These are phyloP conservation scores for Biston betularia DNA, from an alignment of 2,888 invertebrate species.

Conservation along the genomic window DNA sequence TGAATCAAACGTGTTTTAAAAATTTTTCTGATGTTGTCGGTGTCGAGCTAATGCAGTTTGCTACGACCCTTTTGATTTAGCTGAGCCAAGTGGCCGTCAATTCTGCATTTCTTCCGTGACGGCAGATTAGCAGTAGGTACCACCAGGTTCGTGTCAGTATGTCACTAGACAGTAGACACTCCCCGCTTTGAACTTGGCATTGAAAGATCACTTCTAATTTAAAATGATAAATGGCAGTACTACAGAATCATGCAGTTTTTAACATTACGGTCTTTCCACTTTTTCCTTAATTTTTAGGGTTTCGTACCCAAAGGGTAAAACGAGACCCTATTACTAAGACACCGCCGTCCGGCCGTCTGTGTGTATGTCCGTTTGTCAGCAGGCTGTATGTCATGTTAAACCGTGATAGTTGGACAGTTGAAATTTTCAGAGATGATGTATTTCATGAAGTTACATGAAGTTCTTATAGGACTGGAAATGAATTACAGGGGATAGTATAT, in stretches of 20 bases:
- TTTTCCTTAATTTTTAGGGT: no score
- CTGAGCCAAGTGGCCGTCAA: slow-evolving; percentile 5
- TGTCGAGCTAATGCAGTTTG: neutral
- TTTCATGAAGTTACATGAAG: no score
- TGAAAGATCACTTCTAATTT: neutral
- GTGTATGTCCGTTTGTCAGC: no score
- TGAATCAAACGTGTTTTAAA: no score
- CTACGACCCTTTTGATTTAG: neutral
- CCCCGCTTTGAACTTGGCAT: slow-evolving; percentile 4
- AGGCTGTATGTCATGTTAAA: no score
- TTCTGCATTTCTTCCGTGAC: slow-evolving; percentile 2
- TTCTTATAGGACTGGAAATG: no score
- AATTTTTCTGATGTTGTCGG: neutral
- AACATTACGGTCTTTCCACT: neutral
- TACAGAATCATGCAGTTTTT: neutral
- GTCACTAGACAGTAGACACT: neutral
- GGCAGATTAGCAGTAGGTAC: slow-evolving; percentile 7
- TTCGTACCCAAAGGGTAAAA: no score
- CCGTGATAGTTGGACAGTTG: no score
- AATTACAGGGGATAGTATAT: no score
- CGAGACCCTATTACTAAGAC: no score
- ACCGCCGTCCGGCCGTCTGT: no score
- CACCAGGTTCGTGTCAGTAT: slow-evolving; percentile 4
- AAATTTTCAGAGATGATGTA: no score
- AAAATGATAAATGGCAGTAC: neutral